These are phyloP conservation scores for Pandemis heparana DNA, from an alignment of 2,888 invertebrate genomes.

Conservation along the genomic window DNA sequence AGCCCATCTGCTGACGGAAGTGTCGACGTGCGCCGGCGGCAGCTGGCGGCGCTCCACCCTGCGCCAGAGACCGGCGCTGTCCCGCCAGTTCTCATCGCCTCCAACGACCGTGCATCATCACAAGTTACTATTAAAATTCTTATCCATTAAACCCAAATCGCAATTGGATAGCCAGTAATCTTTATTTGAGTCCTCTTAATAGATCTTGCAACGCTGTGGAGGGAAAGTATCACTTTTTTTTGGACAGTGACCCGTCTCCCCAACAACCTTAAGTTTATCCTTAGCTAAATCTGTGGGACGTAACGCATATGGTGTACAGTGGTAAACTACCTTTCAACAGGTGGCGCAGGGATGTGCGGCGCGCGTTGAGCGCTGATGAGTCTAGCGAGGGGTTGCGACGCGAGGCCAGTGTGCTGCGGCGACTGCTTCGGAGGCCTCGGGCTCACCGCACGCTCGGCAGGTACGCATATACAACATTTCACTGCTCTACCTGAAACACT, in stretches of 20 bases:
- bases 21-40: conserved; percentile 72
- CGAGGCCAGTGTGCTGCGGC: conserved; percentile 67
- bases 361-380: conserved; percentile 76
- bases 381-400: conserved; percentile 65
- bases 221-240: no score
- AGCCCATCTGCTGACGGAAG: conserved; percentile 74
- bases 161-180: no score
- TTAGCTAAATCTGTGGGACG: no score
- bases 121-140: conserved; percentile 50
- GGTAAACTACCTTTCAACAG: conserved; percentile 48
- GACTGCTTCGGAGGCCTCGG: conserved; percentile 60
- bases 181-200: no score
- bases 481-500: neutral
- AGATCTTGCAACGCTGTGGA: no score
- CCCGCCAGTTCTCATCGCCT: conserved; percentile 75
- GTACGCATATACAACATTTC: conserved; percentile 49
- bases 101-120: conserved; percentile 66
- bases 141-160: neutral
- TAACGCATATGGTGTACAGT: no score
- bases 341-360: conserved; percentile 71
- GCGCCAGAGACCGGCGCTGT: conserved; percentile 60
- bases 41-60: conserved; percentile 68
- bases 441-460: conserved; percentile 66
- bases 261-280: no score
- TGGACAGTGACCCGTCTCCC: no score